Conservation (phyloP, 30 jellyfish, hydroid and myxozoan species). For the Rhopilema esculentum region DNA sequence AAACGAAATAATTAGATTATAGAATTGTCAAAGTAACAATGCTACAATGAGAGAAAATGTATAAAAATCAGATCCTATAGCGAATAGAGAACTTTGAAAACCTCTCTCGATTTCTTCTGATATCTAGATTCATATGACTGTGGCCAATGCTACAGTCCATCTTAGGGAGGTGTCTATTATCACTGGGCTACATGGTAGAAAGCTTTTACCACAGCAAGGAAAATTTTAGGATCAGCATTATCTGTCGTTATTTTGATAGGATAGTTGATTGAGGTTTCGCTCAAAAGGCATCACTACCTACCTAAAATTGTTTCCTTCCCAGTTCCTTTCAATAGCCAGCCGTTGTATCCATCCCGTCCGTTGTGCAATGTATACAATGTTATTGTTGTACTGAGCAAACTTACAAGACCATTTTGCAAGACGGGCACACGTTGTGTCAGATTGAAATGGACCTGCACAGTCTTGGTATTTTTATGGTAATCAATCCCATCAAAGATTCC, state of each 20-base stretch:
- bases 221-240: too few relatives aligned
- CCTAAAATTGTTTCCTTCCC: constrained; percentile 39
- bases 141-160: too few relatives aligned
- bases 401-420: constrained; percentile 30
- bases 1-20: neutral
- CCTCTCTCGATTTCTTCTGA: too few relatives aligned
- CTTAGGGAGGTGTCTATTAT: too few relatives aligned
- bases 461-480: neutral
- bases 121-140: too few relatives aligned
- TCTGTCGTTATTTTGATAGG: neutral
- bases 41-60: too few relatives aligned
- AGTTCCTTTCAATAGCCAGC: constrained; percentile 6
- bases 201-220: too few relatives aligned
- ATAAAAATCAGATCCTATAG: too few relatives aligned
- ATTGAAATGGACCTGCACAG: constrained; percentile 28
- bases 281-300: neutral
- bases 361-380: constrained; percentile 4
- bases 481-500: constrained; percentile 15
- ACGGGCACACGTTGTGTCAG: constrained; percentile 38
- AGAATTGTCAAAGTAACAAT: neutral
- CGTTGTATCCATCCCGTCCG: neutral
- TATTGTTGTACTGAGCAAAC: constrained; percentile 13
- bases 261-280: neutral
- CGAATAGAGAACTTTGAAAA: too few relatives aligned
- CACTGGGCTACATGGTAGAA: too few relatives aligned